Conservation (phyloP, 2,113 vertebrate species). For the Megaleporinus macrocephalus region DNA sequence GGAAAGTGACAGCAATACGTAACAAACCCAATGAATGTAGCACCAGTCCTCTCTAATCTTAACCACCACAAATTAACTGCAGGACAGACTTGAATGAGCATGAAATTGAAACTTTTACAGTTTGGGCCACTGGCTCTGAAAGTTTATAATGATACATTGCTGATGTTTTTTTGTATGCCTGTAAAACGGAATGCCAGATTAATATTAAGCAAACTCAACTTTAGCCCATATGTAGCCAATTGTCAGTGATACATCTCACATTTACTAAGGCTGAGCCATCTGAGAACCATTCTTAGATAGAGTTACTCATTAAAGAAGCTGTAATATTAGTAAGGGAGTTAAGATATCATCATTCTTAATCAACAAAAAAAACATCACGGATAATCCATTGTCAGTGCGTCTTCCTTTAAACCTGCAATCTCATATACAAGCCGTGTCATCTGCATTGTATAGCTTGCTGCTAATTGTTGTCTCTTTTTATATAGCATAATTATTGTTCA, state of each 20-base stretch:
- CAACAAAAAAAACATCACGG: background rate
- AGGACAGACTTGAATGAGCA: background rate
- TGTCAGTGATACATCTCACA: background rate
- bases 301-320: background rate
- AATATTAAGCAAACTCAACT: background rate
- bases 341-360: background rate
- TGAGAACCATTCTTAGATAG: too few species aligned
- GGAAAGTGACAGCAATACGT: background rate
- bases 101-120: background rate
- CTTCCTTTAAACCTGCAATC: conserved; percentile 4
- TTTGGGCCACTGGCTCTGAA: background rate
- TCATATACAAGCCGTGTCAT: conserved; percentile 36
- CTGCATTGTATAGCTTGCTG: conserved; percentile 40
- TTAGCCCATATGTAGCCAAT: too few species aligned
- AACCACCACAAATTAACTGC: background rate
- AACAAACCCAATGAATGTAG: background rate
- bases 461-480: conserved; percentile 26
- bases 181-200: background rate
- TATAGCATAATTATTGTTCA: conserved; percentile 21
- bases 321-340: background rate
- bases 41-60: background rate
- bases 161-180: background rate
- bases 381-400: conserved; percentile 18
- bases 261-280: background rate
- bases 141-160: background rate